Percentiles rank a stretch among this genome's conserved stretches.
These are phyloP conservation scores for Meda fulgida DNA, from an alignment of 2,797 vertebrate species.

Conservation along the genomic window DNA sequence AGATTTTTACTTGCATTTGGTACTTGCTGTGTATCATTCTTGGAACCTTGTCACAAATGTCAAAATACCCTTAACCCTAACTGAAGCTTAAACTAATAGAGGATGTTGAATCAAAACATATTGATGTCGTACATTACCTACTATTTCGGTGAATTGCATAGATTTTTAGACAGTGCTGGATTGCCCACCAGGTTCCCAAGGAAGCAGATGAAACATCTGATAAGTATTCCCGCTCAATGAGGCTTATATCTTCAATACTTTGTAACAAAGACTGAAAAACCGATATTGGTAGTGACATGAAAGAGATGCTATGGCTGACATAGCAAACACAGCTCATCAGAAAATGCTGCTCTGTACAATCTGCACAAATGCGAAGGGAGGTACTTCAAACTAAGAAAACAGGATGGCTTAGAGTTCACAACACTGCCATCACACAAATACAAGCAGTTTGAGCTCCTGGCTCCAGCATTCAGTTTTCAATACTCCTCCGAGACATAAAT, in stretches of 20 bases:
- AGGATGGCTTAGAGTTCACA: constrained; percentile 10
- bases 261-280: constrained; percentile 29
- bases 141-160: neutral
- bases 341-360: neutral
- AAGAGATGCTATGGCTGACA: constrained; percentile 24
- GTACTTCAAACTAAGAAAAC: constrained; percentile 36
- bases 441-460: constrained; percentile 27
- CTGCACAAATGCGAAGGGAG: constrained; percentile 9
- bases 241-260: constrained; percentile 22
- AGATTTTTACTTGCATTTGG: neutral
- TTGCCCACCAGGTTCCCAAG: neutral
- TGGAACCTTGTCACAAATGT: neutral
- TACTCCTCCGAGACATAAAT: constrained; percentile 9
- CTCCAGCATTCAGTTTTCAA: neutral
- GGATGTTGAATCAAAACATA: neutral
- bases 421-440: constrained; percentile 15
- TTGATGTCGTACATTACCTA: neutral
- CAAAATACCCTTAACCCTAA: neutral
- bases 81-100: neutral
- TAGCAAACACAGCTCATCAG: too few relatives aligned
- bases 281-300: constrained; percentile 40
- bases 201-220: constrained; percentile 21
- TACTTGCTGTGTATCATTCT: neutral
- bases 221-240: constrained; percentile 1
- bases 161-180: neutral